These are phyloP conservation scores for Synanthedon vespiformis DNA, from an alignment of 2,888 invertebrate species.

Conservation along the genomic window DNA sequence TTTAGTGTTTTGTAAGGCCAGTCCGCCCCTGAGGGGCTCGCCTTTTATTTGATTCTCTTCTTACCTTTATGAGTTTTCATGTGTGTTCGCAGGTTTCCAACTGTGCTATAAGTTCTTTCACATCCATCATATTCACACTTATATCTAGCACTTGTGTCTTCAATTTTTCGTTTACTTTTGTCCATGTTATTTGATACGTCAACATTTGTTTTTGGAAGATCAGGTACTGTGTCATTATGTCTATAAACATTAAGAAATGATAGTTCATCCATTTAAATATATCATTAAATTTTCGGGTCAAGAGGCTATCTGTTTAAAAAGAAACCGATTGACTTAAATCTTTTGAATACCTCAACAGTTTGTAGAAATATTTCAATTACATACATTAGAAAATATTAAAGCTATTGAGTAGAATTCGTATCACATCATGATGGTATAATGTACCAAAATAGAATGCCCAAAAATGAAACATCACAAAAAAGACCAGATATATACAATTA, in stretches of 20 bases:
- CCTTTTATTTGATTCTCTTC: no score
- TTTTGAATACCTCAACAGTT: constrained; percentile 34
- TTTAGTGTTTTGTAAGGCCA: no score
- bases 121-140: constrained; percentile 92
- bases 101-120: constrained; percentile 89
- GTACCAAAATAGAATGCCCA: constrained; percentile 69
- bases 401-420: constrained; percentile 51
- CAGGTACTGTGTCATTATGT: constrained; percentile 40
- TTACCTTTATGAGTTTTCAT: constrained; percentile 96
- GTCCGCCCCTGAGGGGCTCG: no score
- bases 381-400: constrained; percentile 41
- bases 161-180: constrained; percentile 36
- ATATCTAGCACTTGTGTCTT: constrained; percentile 70
- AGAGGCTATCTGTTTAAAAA: background rate
- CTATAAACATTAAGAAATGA: constrained; percentile 14
- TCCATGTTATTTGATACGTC: constrained; percentile 30
- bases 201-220: constrained; percentile 3
- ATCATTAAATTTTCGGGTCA: background rate
- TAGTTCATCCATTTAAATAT: background rate
- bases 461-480: constrained; percentile 55
- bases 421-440: constrained; percentile 63
- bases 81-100: constrained; percentile 94
- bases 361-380: constrained; percentile 22
- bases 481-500: constrained; percentile 34
- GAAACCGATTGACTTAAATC: background rate